phyloP scores from a whole-genome alignment of 64 coral and sea anemone species.

The Montipora cactus region DNA sequence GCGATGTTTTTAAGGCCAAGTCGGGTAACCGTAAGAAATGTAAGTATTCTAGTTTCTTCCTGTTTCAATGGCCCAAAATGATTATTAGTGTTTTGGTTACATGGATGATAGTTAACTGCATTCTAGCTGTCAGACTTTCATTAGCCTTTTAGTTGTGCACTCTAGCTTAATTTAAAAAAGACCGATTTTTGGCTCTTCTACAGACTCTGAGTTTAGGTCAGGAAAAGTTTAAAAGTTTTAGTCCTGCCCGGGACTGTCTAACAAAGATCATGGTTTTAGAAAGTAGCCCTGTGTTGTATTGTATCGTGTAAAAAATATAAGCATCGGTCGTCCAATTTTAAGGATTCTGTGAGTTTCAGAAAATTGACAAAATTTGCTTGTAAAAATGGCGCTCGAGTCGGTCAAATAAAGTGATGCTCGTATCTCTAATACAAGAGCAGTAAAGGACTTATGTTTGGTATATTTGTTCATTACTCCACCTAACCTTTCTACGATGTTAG shows the following conservation, averaged over 20 bases:
- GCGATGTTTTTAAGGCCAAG: not conserved
- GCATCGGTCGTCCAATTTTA: not conserved
- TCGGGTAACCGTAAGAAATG: not conserved
- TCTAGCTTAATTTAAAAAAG: not conserved
- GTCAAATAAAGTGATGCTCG: not conserved
- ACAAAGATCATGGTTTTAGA: not conserved
- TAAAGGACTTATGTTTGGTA: too few species aligned
- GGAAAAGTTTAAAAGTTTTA: not conserved
- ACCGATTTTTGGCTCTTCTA: not conserved
- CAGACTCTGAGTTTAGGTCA: not conserved
- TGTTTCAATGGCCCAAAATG: conserved; percentile 2
- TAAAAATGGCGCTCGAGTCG: not conserved
- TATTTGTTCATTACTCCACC: too few species aligned
- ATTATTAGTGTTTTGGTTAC: not conserved
- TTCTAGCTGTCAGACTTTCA: not conserved
- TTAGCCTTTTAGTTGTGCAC: not conserved
- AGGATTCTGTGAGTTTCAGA: not conserved
- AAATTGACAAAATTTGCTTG: conserved; percentile 6
- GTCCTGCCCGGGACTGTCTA: not conserved
- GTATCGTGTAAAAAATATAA: not conserved
- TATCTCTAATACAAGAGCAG: not conserved
- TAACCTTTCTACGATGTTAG: too few species aligned
- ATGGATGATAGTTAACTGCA: not conserved
- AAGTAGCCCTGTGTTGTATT: not conserved
- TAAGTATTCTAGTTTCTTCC: not conserved